These are phyloP conservation scores for Zosterops hypoxanthus DNA, from an alignment of 2,113 vertebrate genomes.

Conservation along the genomic window DNA sequence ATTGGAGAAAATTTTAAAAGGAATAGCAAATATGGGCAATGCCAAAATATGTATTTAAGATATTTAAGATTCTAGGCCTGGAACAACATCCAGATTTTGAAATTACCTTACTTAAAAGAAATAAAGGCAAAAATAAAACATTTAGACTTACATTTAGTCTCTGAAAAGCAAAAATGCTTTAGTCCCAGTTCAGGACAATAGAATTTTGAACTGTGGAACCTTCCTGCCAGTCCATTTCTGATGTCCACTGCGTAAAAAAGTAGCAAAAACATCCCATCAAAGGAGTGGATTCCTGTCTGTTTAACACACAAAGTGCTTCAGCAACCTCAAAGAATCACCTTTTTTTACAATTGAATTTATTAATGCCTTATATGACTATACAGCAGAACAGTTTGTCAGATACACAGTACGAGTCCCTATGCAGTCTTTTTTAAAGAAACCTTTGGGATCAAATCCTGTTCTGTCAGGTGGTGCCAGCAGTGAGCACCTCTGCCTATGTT, in stretches of 20 bases:
- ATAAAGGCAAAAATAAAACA: background rate
- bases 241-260: background rate
- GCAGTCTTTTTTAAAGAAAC: conserved; percentile 55
- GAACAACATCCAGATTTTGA: background rate
- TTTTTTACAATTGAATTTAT: conserved; percentile 65
- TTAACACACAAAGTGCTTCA: conserved; percentile 71
- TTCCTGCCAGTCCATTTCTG: background rate
- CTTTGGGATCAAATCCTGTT: background rate
- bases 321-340: conserved; percentile 65
- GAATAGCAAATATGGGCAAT: background rate
- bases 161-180: background rate
- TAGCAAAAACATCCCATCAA: background rate
- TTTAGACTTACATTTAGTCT: background rate
- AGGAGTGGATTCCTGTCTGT: background rate
- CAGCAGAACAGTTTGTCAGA: conserved; percentile 59
- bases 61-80: background rate
- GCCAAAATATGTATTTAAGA: background rate
- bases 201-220: background rate
- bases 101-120: background rate
- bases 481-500: conserved; percentile 66
- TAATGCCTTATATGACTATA: conserved; percentile 77
- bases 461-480: conserved; percentile 41
- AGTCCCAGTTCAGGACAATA: background rate
- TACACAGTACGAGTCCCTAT: conserved; percentile 61
- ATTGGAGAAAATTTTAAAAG: background rate